These are phyloP conservation scores for Lateolabrax maculatus DNA, from an alignment of 2,797 vertebrate genomes.

Conservation along the genomic window DNA sequence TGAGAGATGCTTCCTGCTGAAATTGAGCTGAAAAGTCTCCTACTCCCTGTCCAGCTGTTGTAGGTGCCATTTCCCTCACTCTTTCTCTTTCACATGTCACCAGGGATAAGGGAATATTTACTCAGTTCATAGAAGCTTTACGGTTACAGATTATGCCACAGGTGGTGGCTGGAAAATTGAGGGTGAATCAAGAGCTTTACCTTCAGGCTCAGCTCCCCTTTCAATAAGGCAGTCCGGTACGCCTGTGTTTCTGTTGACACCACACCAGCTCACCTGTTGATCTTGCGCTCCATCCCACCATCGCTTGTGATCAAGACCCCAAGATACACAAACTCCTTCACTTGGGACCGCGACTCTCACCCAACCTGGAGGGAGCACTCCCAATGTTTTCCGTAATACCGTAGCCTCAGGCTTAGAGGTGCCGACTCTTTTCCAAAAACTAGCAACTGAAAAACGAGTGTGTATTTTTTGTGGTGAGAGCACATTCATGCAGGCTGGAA, in stretches of 20 bases:
- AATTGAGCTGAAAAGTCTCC: not conserved
- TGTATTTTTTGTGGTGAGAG: not conserved
- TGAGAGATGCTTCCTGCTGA: not conserved
- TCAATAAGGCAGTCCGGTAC: not conserved
- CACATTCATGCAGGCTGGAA: not conserved
- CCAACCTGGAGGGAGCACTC: too few species aligned
- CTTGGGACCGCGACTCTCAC: not conserved
- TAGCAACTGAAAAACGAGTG: not conserved
- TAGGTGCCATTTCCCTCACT: not conserved
- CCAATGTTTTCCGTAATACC: not conserved
- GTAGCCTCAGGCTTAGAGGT: not conserved
- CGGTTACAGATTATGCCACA: too few species aligned
- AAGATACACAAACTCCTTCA: not conserved
- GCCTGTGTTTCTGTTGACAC: too few species aligned
- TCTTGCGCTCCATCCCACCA: not conserved
- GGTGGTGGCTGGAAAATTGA: not conserved
- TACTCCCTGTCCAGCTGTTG: not conserved
- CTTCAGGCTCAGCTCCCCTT: not conserved
- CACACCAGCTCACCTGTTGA: not conserved
- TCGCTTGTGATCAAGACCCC: not conserved
- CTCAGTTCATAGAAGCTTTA: too few species aligned
- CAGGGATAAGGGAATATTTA: too few species aligned
- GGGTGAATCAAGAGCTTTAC: not conserved
- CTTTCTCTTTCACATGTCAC: too few species aligned
- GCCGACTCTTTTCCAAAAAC: not conserved